Percentiles rank a stretch among this genome's conserved stretches.
Evolutionary conservation across 1,140 invertebrate species (phyloP).

Genomic region (Sinonovacula constricta): DNA sequence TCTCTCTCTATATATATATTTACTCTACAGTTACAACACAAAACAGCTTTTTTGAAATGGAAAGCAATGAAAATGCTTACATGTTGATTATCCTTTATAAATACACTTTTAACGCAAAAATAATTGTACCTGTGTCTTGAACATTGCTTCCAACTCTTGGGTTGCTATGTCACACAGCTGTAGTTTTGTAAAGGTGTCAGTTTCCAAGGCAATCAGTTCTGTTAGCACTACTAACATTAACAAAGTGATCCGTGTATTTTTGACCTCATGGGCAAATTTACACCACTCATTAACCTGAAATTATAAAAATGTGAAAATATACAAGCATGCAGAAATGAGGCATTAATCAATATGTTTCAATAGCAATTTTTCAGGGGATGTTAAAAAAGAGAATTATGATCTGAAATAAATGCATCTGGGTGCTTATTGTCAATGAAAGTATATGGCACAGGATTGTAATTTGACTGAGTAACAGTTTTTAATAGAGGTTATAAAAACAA

Average conservation of each 20-base stretch:
- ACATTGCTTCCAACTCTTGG: constrained; percentile 9
- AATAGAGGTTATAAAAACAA: no score
- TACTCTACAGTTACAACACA: neutral
- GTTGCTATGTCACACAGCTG: constrained; percentile 21
- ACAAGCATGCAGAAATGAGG: neutral
- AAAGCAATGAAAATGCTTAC: neutral
- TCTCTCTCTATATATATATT: neutral
- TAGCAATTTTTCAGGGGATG: neutral
- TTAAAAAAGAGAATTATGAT: neutral
- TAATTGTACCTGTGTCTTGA: neutral
- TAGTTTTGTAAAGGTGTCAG: constrained; percentile 12
- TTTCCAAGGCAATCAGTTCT: constrained; percentile 20
- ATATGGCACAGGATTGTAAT: neutral
- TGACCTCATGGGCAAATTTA: neutral
- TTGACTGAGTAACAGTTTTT: no score
- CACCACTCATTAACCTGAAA: neutral
- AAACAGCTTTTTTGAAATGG: neutral
- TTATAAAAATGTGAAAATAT: neutral
- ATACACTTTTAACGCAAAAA: neutral
- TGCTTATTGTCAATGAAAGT: neutral
- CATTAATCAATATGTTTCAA: neutral
- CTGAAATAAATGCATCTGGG: neutral
- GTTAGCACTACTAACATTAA: constrained; percentile 35
- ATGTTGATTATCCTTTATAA: neutral
- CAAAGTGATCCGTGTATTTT: constrained; percentile 1